phyloP scores from a whole-genome alignment of 2,113 vertebrate genomes.

The Cygnus buccinator region DNA sequence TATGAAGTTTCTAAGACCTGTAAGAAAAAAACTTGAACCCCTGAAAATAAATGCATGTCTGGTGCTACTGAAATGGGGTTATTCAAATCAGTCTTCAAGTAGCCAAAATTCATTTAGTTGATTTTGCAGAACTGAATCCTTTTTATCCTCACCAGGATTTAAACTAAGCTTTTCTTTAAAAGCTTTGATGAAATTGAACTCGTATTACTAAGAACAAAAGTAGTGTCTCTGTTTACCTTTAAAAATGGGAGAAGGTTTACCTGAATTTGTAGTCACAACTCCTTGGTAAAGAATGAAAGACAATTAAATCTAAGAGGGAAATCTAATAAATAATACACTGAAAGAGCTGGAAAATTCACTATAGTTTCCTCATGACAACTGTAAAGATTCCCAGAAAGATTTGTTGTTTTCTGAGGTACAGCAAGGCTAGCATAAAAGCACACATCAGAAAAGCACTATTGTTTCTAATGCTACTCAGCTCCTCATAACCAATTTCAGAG shows the following conservation, averaged over 20 bases:
- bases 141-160: not conserved
- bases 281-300: not conserved
- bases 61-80: not conserved
- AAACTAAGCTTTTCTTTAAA: not conserved
- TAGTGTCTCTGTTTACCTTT: not conserved
- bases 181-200: not conserved
- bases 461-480: not conserved
- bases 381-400: not conserved
- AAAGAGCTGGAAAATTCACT: not conserved
- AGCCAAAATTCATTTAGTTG: not conserved
- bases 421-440: not conserved
- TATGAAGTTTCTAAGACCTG: not conserved
- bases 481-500: not conserved
- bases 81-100: not conserved
- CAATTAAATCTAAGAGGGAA: not conserved
- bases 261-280: not conserved
- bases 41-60: not conserved
- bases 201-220: not conserved
- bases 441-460: not conserved
- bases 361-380: not conserved
- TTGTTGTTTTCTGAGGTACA: not conserved
- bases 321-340: constrained; percentile 26
- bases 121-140: not conserved
- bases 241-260: constrained; percentile 15
- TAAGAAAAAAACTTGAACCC: not conserved